Percentiles rank a stretch among this genome's conserved stretches.
These are phyloP conservation scores for Pyrgus malvae DNA, from an alignment of 2,888 invertebrate genomes.

Conservation along the genomic window DNA sequence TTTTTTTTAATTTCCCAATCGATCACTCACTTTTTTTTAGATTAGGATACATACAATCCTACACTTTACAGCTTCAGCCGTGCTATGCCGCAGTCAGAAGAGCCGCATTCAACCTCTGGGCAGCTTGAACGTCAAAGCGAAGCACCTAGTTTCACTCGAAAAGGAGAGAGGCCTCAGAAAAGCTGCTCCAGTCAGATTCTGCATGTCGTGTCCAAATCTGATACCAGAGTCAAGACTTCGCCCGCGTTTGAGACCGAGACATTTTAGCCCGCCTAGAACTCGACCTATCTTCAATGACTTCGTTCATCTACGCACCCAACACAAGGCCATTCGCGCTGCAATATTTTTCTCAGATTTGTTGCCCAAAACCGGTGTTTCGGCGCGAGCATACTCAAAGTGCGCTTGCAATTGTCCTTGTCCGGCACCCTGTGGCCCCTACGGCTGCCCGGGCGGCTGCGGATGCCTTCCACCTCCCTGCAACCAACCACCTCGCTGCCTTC, in stretches of 20 bases:
- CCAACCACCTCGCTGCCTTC: conserved; percentile 56
- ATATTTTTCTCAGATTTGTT: background rate
- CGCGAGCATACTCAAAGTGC: conserved; percentile 40
- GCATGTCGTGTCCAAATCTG: conserved; percentile 52
- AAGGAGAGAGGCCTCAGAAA: conserved; percentile 33
- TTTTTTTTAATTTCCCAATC: too few species aligned
- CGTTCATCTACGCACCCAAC: background rate
- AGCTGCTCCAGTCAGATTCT: conserved; percentile 39
- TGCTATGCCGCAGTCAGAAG: conserved; percentile 49
- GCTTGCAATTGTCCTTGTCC: conserved; percentile 42
- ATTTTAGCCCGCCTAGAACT: conserved; percentile 38
- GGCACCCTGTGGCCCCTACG: conserved; percentile 47
- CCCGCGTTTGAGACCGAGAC: conserved; percentile 32
- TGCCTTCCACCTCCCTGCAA: conserved; percentile 63
- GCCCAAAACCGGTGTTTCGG: conserved; percentile 7
- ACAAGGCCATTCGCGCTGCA: background rate
- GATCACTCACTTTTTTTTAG: too few species aligned
- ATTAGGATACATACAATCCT: conserved; percentile 1
- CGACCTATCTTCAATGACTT: background rate
- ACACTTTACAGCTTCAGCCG: conserved; percentile 61
- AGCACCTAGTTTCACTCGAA: conserved; percentile 38
- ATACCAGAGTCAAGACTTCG: conserved; percentile 34
- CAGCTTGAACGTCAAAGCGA: conserved; percentile 43
- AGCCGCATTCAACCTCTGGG: conserved; percentile 40
- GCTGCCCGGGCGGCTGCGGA: conserved; percentile 44